Conservation (phyloP, 1,140 invertebrate species). For the Diorhabda elongata region DNA sequence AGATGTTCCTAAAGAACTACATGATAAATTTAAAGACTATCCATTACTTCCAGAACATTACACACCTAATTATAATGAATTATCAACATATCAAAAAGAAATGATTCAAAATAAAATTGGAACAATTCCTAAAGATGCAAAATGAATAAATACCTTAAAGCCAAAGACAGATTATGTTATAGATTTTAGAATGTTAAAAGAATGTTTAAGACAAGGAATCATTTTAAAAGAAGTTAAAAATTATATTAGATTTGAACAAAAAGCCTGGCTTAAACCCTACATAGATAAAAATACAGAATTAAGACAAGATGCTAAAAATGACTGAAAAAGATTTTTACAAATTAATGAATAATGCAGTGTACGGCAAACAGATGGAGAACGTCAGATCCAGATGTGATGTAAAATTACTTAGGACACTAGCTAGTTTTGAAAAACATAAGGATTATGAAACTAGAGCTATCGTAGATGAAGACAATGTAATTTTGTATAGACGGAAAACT, state of each 20-base stretch:
- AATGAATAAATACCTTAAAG: too few species aligned
- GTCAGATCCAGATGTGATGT: constrained; percentile 12
- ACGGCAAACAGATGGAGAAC: constrained; percentile 41
- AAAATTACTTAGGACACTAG: constrained; percentile 11
- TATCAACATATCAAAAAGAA: constrained; percentile 43
- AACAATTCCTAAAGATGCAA: constrained; percentile 24
- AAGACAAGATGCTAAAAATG: too few species aligned
- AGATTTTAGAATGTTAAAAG: too few species aligned
- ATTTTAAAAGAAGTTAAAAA: constrained; percentile 42
- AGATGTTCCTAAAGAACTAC: constrained; percentile 22
- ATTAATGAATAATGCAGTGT: constrained; percentile 47
- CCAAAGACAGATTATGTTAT: too few species aligned
- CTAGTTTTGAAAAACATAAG: constrained; percentile 4
- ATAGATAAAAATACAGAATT: too few species aligned
- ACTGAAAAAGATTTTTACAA: constrained; percentile 51
- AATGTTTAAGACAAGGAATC: constrained; percentile 40
- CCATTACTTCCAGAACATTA: constrained; percentile 45
- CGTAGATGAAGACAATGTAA: neutral
- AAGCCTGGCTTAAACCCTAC: constrained; percentile 40
- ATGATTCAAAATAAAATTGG: constrained; percentile 15
- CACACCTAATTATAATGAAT: constrained; percentile 26
- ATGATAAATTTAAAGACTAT: constrained; percentile 44
- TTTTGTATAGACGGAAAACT: neutral
- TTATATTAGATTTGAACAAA: constrained; percentile 44
- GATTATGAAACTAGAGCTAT: constrained; percentile 8